Conservation (phyloP, 2,888 invertebrate genomes). For the Eilema sororculum region DNA sequence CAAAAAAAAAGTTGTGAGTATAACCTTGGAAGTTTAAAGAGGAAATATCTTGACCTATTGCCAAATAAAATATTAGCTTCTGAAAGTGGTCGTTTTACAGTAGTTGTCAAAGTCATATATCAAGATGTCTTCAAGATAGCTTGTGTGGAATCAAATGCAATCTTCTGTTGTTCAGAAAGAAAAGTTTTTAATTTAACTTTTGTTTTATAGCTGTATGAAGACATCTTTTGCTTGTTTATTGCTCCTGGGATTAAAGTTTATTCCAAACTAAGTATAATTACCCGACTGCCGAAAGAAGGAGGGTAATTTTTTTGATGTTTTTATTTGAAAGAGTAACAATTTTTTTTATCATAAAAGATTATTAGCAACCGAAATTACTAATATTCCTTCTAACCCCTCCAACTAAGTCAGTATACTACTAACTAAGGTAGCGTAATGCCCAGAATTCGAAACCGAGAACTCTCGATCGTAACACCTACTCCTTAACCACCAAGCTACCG, state of each 20-base stretch:
- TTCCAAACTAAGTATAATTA: too few species aligned
- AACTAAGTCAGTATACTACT: too few species aligned
- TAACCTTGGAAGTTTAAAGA: slow-evolving; percentile 64
- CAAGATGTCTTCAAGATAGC: slow-evolving; percentile 49
- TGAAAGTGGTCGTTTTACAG: slow-evolving; percentile 47
- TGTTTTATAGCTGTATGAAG: not conserved
- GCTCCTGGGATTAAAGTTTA: too few species aligned
- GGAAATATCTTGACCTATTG: slow-evolving; percentile 64
- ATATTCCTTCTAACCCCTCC: too few species aligned
- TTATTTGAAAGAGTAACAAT: not conserved
- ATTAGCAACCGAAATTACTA: too few species aligned
- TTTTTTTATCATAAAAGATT: too few species aligned
- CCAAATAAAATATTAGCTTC: slow-evolving; percentile 76
- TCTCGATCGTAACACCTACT: too few species aligned
- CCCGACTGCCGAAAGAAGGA: too few species aligned
- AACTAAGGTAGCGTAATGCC: too few species aligned
- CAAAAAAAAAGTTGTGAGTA: slow-evolving; percentile 44
- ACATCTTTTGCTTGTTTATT: too few species aligned
- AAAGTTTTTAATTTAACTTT: slow-evolving; percentile 21
- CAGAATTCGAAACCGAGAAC: too few species aligned
- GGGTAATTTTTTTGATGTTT: not conserved
- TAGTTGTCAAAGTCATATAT: slow-evolving; percentile 53
- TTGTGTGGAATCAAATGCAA: slow-evolving; percentile 29
- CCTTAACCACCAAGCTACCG: too few species aligned
- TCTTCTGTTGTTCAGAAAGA: slow-evolving; percentile 4